Evolutionary conservation across 2,797 vertebrate genomes (phyloP), one percentile per base, ranked within the genome.

Genomic region (Clarias fuscus): DNA sequence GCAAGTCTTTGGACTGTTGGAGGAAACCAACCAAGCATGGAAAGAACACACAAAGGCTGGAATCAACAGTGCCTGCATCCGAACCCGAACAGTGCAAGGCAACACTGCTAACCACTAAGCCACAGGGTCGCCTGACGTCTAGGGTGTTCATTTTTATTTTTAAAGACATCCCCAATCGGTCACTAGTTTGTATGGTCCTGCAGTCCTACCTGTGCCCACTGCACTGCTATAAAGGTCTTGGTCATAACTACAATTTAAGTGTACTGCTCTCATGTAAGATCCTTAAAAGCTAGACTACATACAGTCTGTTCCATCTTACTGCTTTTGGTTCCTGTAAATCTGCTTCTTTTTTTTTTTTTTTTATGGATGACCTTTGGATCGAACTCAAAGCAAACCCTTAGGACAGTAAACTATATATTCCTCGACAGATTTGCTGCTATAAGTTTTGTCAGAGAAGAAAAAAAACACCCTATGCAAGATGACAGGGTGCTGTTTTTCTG

Each of bases 371-470:
- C 75, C 83, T 87, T 56, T 64, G 67, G 61, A n/a, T 62, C 7
- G 14, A 82, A 73, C 0, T 24, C 30, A 86, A 87, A 76, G 56
- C 58, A 30, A 85, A 75, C 15, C 20, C 24, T 75, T n/a, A 53
- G 17, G n/a, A 70, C 22, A 30, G 61, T 84, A 13, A 76, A 58
- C 40, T 84, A 76, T 70, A 58, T 62, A 65, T 68, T 53, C 76
- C 68, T 33, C 33, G 67, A 70, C 43, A 59, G 68, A 53, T 72
- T 61, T 76, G 78, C 62, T 84, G 68, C 87, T 87, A 83, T 76
- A 64, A 84, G 27, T 84, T 88, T 79, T 90, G 78, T 86, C 84
- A 75, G 64, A 61, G 87, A 24, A 75, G 82, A 33, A 86, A 70
- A 78, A 88, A 65, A 48, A 33, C 70, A 48, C 20, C 33, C 33